Conservation (phyloP, 2,797 vertebrate genomes). For the Todus mexicanus region DNA sequence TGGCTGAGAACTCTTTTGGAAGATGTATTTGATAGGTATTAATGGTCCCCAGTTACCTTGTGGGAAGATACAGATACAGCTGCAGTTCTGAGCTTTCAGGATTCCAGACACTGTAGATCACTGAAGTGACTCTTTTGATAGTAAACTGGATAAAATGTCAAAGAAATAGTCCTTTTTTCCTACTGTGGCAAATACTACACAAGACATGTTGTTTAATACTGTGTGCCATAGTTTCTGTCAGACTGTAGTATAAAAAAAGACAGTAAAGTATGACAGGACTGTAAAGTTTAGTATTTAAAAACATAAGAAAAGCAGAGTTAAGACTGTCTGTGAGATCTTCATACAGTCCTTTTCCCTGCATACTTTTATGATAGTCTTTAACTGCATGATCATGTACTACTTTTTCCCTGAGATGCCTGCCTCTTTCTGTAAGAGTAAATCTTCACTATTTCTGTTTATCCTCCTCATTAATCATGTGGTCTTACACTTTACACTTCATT, state of each 20-base stretch:
- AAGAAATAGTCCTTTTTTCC: not conserved
- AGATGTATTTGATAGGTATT: not conserved
- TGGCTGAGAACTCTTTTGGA: not conserved
- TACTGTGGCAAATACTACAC: not conserved
- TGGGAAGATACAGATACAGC: not conserved
- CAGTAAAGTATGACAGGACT: not conserved
- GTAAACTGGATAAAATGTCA: not conserved
- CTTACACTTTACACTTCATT: not conserved
- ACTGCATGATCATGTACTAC: not conserved
- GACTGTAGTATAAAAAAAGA: not conserved
- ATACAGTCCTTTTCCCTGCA: rapidly evolving
- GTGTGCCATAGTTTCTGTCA: not conserved
- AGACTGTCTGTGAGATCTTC: not conserved
- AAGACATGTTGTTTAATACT: not conserved
- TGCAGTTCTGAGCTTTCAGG: not conserved
- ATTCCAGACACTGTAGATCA: not conserved
- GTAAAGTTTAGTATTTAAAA: not conserved
- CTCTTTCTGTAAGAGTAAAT: not conserved
- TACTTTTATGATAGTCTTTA: not conserved
- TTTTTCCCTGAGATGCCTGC: not conserved
- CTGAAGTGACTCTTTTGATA: not conserved
- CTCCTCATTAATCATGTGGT: not conserved
- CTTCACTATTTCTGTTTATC: not conserved
- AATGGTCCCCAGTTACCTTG: not conserved
- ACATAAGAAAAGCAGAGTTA: not conserved